These are phyloP conservation scores for Drosophila yooni DNA, from an alignment of 2,888 invertebrate species.

Conservation along the genomic window DNA sequence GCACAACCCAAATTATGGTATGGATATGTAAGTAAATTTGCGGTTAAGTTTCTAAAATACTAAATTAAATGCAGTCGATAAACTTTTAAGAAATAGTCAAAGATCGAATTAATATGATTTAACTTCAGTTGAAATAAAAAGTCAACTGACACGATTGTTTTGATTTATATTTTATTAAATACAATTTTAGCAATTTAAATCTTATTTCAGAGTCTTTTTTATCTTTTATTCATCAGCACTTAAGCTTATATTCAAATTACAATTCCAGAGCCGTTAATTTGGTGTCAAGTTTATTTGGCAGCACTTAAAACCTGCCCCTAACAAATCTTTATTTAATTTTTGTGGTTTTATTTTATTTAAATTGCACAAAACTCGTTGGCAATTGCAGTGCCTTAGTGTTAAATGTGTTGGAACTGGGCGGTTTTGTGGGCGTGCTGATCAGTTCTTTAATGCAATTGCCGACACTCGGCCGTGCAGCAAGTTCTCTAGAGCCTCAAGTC, in stretches of 20 bases:
- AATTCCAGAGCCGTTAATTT: slow-evolving; percentile 13
- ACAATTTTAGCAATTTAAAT: background rate
- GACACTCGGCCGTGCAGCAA: slow-evolving; percentile 20
- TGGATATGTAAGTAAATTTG: background rate
- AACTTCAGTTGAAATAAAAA: background rate
- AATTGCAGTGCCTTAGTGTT: slow-evolving; percentile 20
- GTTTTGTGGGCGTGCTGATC: slow-evolving; percentile 55
- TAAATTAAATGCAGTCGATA: accelerated
- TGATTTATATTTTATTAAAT: background rate
- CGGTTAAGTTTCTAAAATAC: background rate
- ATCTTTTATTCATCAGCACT: slow-evolving; percentile 4
- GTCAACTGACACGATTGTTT: background rate
- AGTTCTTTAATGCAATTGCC: slow-evolving; percentile 55
- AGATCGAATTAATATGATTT: background rate
- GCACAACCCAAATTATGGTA: background rate
- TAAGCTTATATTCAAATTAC: background rate
- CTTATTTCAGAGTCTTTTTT: background rate
- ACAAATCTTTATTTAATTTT: slow-evolving; percentile 31
- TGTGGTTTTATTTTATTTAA: slow-evolving; percentile 10
- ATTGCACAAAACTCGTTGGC: slow-evolving; percentile 34
- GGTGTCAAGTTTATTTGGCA: slow-evolving; percentile 47
- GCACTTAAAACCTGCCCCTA: slow-evolving; percentile 32
- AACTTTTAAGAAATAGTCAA: background rate
- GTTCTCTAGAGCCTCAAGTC: slow-evolving; percentile 48
- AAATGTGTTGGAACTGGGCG: slow-evolving; percentile 49